These are phyloP conservation scores for Daktulosphaira vitifoliae DNA, from an alignment of 1,140 invertebrate genomes.

Conservation along the genomic window DNA sequence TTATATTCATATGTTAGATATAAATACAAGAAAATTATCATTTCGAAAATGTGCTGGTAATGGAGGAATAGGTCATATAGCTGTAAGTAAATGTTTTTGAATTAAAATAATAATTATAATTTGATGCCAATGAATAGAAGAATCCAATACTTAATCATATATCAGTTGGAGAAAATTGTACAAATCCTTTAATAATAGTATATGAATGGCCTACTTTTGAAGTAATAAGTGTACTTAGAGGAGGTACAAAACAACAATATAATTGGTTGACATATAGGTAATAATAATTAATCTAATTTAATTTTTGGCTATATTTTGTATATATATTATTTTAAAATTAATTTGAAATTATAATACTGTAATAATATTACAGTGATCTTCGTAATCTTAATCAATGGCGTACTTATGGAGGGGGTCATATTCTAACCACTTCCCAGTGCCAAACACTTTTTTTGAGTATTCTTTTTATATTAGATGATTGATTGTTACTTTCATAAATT, in stretches of 20 bases:
- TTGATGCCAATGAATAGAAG: constrained; percentile 54
- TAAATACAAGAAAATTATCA: constrained; percentile 53
- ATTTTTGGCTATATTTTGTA: too few species aligned
- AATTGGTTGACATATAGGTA: constrained; percentile 69
- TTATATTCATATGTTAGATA: constrained; percentile 65
- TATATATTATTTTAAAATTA: too few species aligned
- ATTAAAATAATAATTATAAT: constrained; percentile 37
- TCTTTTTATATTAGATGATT: too few species aligned
- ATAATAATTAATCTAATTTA: constrained; percentile 31
- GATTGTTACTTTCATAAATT: too few species aligned
- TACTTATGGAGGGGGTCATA: too few species aligned
- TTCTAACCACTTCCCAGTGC: too few species aligned
- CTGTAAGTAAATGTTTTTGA: constrained; percentile 46
- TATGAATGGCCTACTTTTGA: constrained; percentile 72
- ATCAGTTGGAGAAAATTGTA: constrained; percentile 66
- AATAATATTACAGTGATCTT: too few species aligned
- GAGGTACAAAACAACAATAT: constrained; percentile 65
- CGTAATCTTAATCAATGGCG: too few species aligned
- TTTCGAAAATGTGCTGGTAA: constrained; percentile 64
- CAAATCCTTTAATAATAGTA: constrained; percentile 63
- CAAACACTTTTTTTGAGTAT: too few species aligned
- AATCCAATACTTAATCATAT: constrained; percentile 49
- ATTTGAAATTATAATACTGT: too few species aligned
- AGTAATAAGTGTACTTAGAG: constrained; percentile 59
- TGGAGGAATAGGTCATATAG: constrained; percentile 67